These are phyloP conservation scores for Bombus vancouverensis DNA, from an alignment of 1,140 invertebrate species.

Conservation along the genomic window DNA sequence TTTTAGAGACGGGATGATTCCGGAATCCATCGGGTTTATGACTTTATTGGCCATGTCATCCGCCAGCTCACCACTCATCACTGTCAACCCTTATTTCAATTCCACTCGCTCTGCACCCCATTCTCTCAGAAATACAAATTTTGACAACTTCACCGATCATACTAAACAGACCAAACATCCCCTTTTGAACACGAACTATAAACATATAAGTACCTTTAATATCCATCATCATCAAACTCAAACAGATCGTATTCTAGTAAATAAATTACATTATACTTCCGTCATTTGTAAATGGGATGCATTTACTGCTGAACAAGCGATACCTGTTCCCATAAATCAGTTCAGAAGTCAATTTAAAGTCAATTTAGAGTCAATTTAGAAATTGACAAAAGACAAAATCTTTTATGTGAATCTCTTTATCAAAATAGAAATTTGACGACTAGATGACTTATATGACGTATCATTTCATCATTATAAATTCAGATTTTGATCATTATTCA, in stretches of 20 bases:
- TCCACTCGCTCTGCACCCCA: neutral
- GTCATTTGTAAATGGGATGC: neutral
- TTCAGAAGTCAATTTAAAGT: too few relatives aligned
- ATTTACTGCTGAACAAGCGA: too few relatives aligned
- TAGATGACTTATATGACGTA: too few relatives aligned
- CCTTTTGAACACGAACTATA: neutral
- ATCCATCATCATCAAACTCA: neutral
- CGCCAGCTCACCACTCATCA: neutral
- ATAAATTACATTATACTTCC: neutral
- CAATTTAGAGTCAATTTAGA: too few relatives aligned
- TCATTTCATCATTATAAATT: too few relatives aligned
- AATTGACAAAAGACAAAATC: too few relatives aligned
- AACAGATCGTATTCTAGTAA: neutral
- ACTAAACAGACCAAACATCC: neutral
- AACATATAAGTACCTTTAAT: neutral
- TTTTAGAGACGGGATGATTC: neutral
- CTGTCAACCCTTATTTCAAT: constrained; percentile 2
- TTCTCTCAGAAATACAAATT: neutral
- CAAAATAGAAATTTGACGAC: too few relatives aligned
- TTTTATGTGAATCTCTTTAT: too few relatives aligned
- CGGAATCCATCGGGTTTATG: neutral
- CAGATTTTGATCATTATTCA: neutral
- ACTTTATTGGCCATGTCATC: neutral
- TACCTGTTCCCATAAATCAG: too few relatives aligned
- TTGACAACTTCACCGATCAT: neutral